phyloP scores from a whole-genome alignment of 2,113 vertebrate species.

The Bubo scandiacus region DNA sequence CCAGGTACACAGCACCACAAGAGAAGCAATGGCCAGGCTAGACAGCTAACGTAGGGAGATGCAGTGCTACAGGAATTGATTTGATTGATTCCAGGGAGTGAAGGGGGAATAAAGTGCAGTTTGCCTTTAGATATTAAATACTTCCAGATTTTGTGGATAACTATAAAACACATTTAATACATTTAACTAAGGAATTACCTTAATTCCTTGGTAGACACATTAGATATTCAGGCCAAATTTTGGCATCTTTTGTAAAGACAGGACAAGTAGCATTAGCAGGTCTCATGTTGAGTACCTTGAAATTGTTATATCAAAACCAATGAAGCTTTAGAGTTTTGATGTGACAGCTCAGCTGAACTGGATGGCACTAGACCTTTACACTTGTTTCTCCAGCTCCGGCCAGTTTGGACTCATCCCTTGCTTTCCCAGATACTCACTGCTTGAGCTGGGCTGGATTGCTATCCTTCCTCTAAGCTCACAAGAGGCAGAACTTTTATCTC shows the following conservation, averaged over 20 bases:
- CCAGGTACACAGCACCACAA: accelerated
- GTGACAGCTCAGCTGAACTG: neutral
- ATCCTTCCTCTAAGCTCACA: neutral
- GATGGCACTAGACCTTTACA: neutral
- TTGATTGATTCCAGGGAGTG: neutral
- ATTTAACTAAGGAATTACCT: neutral
- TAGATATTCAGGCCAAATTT: neutral
- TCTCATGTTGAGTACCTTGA: neutral
- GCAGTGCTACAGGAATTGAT: neutral
- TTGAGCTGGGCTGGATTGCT: neutral
- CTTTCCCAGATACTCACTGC: neutral
- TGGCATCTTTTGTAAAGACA: neutral
- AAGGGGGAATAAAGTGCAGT: neutral
- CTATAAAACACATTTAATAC: neutral
- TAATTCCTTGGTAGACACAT: neutral
- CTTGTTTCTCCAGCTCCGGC: neutral
- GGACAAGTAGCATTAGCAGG: neutral
- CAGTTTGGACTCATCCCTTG: neutral
- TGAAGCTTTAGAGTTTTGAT: neutral
- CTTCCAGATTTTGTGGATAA: neutral
- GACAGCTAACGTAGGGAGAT: neutral
- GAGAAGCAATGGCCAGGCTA: neutral
- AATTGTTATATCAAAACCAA: neutral
- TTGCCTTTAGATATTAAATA: neutral
- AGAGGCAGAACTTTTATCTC: neutral